Evolutionary conservation across 2,113 vertebrate genomes (phyloP).

Genomic region (Canis aureus): DNA sequence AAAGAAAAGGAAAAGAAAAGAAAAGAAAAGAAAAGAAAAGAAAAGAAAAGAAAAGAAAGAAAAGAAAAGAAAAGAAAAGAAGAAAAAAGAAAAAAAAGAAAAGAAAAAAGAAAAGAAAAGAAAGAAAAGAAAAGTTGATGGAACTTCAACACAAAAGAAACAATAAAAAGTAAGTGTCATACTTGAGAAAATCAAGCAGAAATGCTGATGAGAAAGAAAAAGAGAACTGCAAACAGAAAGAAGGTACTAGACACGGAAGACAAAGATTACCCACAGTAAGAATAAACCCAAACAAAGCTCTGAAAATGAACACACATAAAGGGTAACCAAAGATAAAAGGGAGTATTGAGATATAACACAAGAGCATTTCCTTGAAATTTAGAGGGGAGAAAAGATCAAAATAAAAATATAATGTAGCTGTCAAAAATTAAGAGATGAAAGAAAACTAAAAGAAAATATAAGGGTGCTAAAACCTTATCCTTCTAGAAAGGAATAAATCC

Average conservation of each 20-base stretch:
- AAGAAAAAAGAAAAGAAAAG: too few relatives aligned
- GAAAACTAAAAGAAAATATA: not conserved
- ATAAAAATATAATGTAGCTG: not conserved
- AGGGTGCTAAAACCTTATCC: not conserved
- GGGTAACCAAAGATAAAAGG: not conserved
- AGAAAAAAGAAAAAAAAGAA: too few relatives aligned
- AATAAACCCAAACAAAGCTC: not conserved
- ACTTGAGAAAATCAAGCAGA: not conserved
- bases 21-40: too few relatives aligned
- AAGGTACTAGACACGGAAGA: not conserved
- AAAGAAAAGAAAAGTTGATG: not conserved
- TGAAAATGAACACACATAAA: not conserved
- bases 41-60: too few relatives aligned
- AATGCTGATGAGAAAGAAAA: not conserved
- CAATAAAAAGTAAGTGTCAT: not conserved
- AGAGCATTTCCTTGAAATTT: not conserved
- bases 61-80: too few relatives aligned
- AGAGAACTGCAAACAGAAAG: not conserved
- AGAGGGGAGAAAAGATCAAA: not conserved
- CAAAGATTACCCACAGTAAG: not conserved
- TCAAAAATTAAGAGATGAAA: not conserved
- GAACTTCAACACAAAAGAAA: not conserved
- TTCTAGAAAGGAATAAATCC: not conserved
- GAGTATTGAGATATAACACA: not conserved
- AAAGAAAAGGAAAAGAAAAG: too few relatives aligned